A percentile compares a stretch with the other conserved stretches of the same genome.
Conservation (phyloP, 2,113 vertebrate species). For the Austrofundulus limnaeus region DNA sequence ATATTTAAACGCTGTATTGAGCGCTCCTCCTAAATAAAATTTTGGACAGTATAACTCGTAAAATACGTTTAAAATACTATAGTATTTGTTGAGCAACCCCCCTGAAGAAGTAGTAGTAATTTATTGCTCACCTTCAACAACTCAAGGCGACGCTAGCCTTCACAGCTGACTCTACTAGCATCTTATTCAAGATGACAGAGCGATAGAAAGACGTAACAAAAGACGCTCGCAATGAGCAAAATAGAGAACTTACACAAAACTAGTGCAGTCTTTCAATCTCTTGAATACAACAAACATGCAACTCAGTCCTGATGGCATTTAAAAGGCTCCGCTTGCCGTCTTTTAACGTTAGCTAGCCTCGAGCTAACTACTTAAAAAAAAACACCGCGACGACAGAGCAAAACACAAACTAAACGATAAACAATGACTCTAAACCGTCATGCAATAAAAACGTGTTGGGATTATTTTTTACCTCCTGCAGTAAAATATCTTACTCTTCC, state of each 20-base stretch:
- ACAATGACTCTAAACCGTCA: rapidly evolving
- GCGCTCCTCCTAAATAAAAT: rapidly evolving
- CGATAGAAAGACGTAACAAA: not conserved
- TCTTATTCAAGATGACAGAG: constrained; percentile 18
- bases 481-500: constrained; percentile 14
- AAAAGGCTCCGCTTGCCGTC: not conserved
- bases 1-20: not conserved
- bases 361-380: constrained; percentile 58
- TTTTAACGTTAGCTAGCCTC: constrained; percentile 40
- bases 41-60: rapidly evolving
- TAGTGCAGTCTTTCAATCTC: not conserved
- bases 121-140: constrained; percentile 1
- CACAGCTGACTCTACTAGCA: constrained; percentile 41
- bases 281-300: not conserved
- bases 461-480: constrained; percentile 73
- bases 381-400: constrained; percentile 56
- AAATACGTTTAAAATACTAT: rapidly evolving
- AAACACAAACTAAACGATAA: constrained; percentile 13
- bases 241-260: not conserved
- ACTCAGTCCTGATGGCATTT: not conserved
- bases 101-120: not conserved
- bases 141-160: constrained; percentile 8
- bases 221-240: not conserved
- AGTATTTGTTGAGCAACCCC: not conserved
- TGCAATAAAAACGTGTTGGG: rapidly evolving